phyloP scores from a whole-genome alignment of 2,113 vertebrate species.

The Meriones unguiculatus region DNA sequence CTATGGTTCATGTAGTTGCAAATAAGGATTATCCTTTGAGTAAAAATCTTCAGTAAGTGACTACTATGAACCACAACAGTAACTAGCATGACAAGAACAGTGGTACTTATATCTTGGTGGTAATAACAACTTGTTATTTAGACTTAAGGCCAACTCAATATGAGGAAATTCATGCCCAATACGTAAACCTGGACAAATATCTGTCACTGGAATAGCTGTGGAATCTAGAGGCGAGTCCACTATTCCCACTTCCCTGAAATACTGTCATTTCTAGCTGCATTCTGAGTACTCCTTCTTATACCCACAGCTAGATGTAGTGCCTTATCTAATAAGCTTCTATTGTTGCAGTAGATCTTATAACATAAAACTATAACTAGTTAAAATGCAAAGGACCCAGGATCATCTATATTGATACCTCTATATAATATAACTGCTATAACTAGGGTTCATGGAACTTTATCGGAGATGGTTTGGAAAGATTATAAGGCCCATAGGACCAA shows the following conservation, averaged over 20 bases:
- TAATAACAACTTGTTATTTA: background rate
- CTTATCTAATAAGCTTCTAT: background rate
- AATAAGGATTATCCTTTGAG: background rate
- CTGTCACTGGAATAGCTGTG: background rate
- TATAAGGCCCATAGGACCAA: background rate
- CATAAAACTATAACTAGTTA: background rate
- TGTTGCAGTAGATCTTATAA: background rate
- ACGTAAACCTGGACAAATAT: background rate
- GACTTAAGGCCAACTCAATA: background rate
- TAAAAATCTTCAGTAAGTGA: background rate
- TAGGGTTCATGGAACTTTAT: background rate
- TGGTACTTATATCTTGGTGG: background rate
- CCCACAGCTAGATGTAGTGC: background rate
- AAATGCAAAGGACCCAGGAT: background rate
- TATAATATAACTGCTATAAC: background rate
- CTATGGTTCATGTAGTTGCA: background rate
- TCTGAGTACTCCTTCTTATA: background rate
- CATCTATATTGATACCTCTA: background rate
- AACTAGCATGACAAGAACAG: background rate
- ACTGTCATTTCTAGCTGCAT: background rate
- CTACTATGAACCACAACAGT: background rate
- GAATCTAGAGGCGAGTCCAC: background rate
- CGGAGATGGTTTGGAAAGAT: background rate
- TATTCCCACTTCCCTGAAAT: background rate
- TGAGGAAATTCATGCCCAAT: background rate